Base-by-base conservation (phyloP, 2,113 vertebrate genomes). In the Peucedramus taeniatus region DNA sequence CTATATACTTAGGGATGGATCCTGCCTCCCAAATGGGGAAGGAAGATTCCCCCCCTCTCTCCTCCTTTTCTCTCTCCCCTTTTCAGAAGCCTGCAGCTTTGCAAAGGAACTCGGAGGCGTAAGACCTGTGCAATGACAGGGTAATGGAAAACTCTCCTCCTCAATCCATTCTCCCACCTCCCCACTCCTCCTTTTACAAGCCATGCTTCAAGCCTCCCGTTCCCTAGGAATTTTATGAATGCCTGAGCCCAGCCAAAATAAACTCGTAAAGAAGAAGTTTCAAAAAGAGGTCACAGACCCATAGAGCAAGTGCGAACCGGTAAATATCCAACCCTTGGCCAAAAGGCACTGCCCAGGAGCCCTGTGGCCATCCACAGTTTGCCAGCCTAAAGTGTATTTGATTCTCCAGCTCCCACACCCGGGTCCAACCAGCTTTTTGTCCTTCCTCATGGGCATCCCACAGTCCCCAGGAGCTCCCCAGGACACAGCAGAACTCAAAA, bases 211-310 rank as follows among this genome's bases (percentile, higher is more conserved):
- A 98, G 97, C 97, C 98, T 97, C 96, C 97, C 89, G 15, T 96
- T 98, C 98, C 98, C 97, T 86, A 97, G 98, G 98, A 98, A 98
- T 98, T 98, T 98, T 98, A 98, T 92, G 97, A 98, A 98, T 98
- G 98, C 97, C 97, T 96, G 49, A 94, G 96, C 96, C 94, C 94
- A 94, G 98, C 98, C 98, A 99, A 98, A 98, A 98, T 97, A 98
- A 98, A 98, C 98, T 98, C 96, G 37, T 98, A 98, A 98, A 98
- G 97, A 94, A 97, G 89, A 96, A 96, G 97, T 98, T 98, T 98
- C 97, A 98, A 97, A 97, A 98, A 97, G 94, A 97, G 98, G 98
- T 98, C 98, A 97, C 50, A 87, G 98, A 98, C 97, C 97, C 77
- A 13, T 95, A 89, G 92, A 37, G 97, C 97, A 98, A 98, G 98